Evolutionary conservation across 2,888 invertebrate species (phyloP), one percentile per base, ranked within the genome.

Genomic region (Caenorhabditis imperialis): DNA sequence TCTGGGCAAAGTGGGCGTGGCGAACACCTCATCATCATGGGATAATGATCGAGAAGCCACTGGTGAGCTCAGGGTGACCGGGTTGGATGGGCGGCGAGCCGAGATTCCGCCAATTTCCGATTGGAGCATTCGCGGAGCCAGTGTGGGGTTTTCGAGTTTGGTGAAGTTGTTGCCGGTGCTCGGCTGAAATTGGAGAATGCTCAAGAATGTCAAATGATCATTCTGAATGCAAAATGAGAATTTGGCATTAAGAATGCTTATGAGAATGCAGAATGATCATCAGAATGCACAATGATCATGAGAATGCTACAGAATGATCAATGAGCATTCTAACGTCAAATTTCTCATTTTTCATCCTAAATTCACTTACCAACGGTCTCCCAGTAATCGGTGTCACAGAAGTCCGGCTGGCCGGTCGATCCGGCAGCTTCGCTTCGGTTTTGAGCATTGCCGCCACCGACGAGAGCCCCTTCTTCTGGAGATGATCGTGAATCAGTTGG

Each of bases 401-500:
- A 7, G 78, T 47, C 0, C 75, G 44, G 45, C 77, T 78, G 14
- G 83, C 82, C 2, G 84, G 84, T 16, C 75, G 51, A 69, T 75
- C 79, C 14, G 85, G 83, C 22, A 85, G 60, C 16, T 81, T 75
- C 1, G 81, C 82, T 60, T 82, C 81, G 2, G 50, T 50, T 38
- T 58, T 75, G 20, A 81, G 65, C 23, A 71, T 42, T 2, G 65
- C 16, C 8, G 82, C 82, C 8, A 78, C 71, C n/a, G 44, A 35
- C 2, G 22, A 33, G 5, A 77, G 58, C 5, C 79, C 79, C 42
- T 54, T 63, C 12, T 57, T 75, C 27, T 50, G n/a, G 12, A 79
- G 55, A 62, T 81, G 75, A 10, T 71, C 93, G 86, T 94, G 92
- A 48, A 99, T 95, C 12, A 99, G 90, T 88, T 95, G 94, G 81